Percentiles rank a stretch among this genome's conserved stretches.
Evolutionary conservation across 2,113 vertebrate genomes (phyloP).

Genomic region (Zapornia atra): DNA sequence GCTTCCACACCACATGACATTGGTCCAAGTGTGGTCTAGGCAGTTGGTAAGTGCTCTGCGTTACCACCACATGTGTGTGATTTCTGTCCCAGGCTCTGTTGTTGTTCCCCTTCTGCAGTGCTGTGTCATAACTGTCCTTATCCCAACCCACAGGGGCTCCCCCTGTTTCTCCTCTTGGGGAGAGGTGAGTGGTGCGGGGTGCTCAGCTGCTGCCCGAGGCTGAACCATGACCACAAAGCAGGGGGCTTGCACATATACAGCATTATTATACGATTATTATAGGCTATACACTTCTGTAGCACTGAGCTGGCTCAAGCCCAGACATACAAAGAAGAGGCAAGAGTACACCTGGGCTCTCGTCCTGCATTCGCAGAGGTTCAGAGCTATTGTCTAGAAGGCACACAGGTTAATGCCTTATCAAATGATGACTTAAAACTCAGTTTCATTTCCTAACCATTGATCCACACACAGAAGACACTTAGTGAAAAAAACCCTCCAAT

Average conservation of each 20-base stretch:
- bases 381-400: background rate
- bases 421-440: background rate
- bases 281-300: background rate
- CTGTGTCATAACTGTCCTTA: too few relatives aligned
- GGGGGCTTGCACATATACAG: background rate
- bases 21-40: too few relatives aligned
- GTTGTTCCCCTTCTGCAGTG: too few relatives aligned
- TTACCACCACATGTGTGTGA: too few relatives aligned
- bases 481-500: background rate
- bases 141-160: too few relatives aligned
- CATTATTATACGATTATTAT: background rate
- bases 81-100: too few relatives aligned
- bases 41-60: too few relatives aligned
- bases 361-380: background rate
- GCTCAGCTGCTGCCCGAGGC: too few relatives aligned
- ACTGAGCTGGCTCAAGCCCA: background rate
- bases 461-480: background rate
- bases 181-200: too few relatives aligned
- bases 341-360: background rate
- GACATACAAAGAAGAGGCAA: background rate
- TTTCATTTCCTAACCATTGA: background rate
- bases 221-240: background rate
- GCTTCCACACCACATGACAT: too few relatives aligned
- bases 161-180: too few relatives aligned
- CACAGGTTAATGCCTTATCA: background rate